Conservation (phyloP, 1,140 invertebrate species). For the Kradibia gibbosae region DNA sequence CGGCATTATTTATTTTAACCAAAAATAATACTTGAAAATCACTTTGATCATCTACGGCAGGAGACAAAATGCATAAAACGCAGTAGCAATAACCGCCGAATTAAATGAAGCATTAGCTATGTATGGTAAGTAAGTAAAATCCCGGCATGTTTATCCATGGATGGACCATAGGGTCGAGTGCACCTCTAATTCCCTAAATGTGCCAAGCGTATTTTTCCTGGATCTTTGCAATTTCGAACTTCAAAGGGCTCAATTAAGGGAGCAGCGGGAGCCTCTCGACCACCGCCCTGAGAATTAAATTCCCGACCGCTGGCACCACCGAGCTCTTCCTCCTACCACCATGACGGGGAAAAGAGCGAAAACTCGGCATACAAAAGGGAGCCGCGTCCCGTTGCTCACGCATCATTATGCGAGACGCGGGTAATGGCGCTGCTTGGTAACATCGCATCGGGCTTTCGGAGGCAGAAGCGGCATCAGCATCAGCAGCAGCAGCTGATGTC, state of each 20-base stretch:
- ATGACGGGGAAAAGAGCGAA: background rate
- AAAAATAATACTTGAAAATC: too few relatives aligned
- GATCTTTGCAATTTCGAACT: background rate
- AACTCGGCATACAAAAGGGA: background rate
- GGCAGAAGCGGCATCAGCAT: too few relatives aligned
- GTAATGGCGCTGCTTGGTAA: too few relatives aligned
- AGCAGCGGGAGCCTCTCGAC: background rate
- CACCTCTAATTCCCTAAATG: background rate
- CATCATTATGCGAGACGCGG: background rate
- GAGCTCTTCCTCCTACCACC: background rate
- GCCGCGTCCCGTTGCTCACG: background rate
- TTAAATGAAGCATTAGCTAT: background rate
- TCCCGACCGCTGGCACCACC: background rate
- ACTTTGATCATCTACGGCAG: too few relatives aligned
- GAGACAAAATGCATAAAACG: too few relatives aligned
- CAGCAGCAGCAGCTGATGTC: too few relatives aligned
- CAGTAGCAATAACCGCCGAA: background rate
- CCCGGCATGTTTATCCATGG: background rate
- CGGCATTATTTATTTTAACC: too few relatives aligned
- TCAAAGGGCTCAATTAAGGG: background rate
- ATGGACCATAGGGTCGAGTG: background rate
- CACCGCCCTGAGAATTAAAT: background rate
- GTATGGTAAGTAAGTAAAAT: conserved; percentile 11
- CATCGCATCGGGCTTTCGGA: too few relatives aligned
- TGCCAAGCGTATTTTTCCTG: background rate